Conservation (phyloP, 2,113 vertebrate species). For the Accipiter cooperii region DNA sequence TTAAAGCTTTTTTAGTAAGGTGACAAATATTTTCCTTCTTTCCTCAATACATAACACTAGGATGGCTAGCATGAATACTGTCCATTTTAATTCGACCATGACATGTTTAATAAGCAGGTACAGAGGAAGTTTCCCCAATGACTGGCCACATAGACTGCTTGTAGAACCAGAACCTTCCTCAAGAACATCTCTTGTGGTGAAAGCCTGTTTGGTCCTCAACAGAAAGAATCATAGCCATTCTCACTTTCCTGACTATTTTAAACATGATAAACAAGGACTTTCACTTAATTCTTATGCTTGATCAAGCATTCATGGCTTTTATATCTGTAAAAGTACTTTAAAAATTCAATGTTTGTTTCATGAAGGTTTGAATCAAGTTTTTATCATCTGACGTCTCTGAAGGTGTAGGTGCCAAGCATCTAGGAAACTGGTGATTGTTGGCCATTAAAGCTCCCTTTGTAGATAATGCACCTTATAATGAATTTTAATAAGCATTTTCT, state of each 20-base stretch:
- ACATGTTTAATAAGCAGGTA: background rate
- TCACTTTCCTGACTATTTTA: background rate
- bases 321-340: background rate
- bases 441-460: background rate
- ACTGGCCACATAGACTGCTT: background rate
- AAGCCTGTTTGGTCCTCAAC: background rate
- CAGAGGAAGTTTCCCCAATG: background rate
- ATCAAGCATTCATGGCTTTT: background rate
- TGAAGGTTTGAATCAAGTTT: background rate
- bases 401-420: background rate
- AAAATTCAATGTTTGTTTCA: background rate
- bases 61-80: background rate
- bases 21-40: background rate
- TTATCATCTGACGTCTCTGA: background rate
- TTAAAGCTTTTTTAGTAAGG: background rate
- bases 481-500: background rate
- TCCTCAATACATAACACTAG: background rate
- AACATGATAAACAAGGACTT: background rate
- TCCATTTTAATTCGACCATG: background rate
- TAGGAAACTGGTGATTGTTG: background rate
- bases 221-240: background rate
- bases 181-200: accelerated
- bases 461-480: background rate
- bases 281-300: background rate
- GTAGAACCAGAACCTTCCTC: background rate